Conservation (phyloP, 23 tunicate genomes). For the Ciona savignyi region DNA sequence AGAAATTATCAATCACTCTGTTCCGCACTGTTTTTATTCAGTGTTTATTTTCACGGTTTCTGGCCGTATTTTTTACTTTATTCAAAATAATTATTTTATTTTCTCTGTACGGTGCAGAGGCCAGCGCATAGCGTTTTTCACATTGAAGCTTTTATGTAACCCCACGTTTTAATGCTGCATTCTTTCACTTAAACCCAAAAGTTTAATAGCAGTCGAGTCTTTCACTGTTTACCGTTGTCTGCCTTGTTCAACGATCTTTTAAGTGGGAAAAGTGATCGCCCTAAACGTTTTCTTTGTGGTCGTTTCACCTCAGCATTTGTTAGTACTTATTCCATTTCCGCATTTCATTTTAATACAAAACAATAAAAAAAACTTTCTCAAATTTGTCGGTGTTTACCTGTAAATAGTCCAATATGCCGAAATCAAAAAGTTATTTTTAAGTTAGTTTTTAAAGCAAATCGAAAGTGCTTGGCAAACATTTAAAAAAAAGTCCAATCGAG, state of each 20-base stretch:
- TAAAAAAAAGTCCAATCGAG: too few species aligned
- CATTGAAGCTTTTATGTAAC: background rate
- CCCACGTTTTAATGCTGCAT: background rate
- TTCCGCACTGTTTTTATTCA: background rate
- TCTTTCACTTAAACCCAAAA: background rate
- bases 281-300: background rate
- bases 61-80: background rate
- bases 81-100: background rate
- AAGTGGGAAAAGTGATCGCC: background rate
- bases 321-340: background rate
- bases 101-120: constrained; percentile 2
- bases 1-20: background rate
- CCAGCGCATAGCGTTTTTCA: background rate
- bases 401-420: too few species aligned
- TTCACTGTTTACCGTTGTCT: constrained; percentile 1
- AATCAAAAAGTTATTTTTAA: too few species aligned
- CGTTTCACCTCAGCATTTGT: background rate
- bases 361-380: background rate
- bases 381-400: too few species aligned
- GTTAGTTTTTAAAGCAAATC: too few species aligned
- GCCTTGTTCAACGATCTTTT: background rate
- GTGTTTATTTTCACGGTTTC: background rate
- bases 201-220: background rate
- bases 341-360: background rate
- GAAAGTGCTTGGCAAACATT: too few species aligned